phyloP scores from a whole-genome alignment of 2,888 invertebrate species.

The Drosophila falleni region DNA sequence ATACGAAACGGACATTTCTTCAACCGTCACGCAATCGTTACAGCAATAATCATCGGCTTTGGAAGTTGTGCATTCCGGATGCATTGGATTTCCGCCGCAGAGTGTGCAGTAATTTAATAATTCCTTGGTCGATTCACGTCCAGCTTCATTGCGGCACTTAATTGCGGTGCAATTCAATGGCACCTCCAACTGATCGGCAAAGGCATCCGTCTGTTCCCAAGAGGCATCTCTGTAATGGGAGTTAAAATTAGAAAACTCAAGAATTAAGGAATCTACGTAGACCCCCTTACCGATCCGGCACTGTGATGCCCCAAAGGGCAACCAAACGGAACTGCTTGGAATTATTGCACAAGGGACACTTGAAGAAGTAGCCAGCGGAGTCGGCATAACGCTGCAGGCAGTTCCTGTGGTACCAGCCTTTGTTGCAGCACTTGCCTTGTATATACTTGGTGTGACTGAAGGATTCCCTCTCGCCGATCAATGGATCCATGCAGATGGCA shows the following conservation, averaged over 20 bases:
- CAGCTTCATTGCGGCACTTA: constrained; percentile 88
- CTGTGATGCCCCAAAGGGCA: constrained; percentile 89
- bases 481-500: constrained; percentile 89
- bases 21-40: constrained; percentile 11
- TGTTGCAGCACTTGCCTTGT: constrained; percentile 92
- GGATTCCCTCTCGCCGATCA: constrained; percentile 68
- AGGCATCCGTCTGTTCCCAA: constrained; percentile 93
- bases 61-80: constrained; percentile 11
- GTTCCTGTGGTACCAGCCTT: constrained; percentile 91
- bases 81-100: constrained; percentile 78
- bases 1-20: not conserved
- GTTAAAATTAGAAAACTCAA: too few relatives aligned
- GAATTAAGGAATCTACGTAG: too few relatives aligned
- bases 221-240: constrained; percentile 89
- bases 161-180: constrained; percentile 87
- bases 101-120: constrained; percentile 64
- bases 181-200: constrained; percentile 88
- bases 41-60: constrained; percentile 32
- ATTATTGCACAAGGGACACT: constrained; percentile 93
- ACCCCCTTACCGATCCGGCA: constrained; percentile 90
- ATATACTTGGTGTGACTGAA: constrained; percentile 86
- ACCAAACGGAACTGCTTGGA: constrained; percentile 86
- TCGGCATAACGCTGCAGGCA: constrained; percentile 91
- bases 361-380: constrained; percentile 92
- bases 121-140: constrained; percentile 78